These are phyloP conservation scores for Acronicta aceris DNA, from an alignment of 2,888 invertebrate genomes.

Conservation along the genomic window DNA sequence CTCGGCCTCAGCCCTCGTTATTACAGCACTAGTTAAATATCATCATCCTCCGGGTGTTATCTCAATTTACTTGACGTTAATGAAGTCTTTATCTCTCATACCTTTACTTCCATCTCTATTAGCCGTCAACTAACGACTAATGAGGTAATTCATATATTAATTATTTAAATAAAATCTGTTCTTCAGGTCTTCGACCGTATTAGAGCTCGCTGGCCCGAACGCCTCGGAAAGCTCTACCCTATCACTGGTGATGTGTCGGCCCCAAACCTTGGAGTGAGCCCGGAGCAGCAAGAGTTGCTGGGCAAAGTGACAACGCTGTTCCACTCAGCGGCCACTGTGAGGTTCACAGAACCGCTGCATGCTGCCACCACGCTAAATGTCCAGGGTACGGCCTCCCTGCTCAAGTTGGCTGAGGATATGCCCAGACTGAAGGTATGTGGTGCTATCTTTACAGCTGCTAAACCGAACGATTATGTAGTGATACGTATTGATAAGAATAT, in stretches of 20 bases:
- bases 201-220: conserved; percentile 90
- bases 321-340: conserved; percentile 98
- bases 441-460: background rate
- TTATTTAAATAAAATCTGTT: background rate
- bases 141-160: background rate
- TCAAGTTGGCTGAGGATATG: conserved; percentile 95
- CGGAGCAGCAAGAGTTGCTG: conserved; percentile 90
- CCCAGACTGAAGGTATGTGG: conserved; percentile 90
- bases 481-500: no score
- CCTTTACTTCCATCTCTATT: no score
- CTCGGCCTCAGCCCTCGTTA: no score
- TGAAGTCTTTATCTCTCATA: no score
- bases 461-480: no score
- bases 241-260: conserved; percentile 94
- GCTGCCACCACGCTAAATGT: conserved; percentile 97
- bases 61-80: no score
- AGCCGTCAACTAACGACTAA: no score
- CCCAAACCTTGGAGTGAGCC: conserved; percentile 92
- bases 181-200: conserved; percentile 92
- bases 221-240: conserved; percentile 91
- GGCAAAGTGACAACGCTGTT: conserved; percentile 95
- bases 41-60: no score
- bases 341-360: conserved; percentile 97
- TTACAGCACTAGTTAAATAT: no score
- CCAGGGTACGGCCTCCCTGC: conserved; percentile 94